Conservation (phyloP, 2,888 invertebrate genomes). For the Hedychridium roseum region DNA sequence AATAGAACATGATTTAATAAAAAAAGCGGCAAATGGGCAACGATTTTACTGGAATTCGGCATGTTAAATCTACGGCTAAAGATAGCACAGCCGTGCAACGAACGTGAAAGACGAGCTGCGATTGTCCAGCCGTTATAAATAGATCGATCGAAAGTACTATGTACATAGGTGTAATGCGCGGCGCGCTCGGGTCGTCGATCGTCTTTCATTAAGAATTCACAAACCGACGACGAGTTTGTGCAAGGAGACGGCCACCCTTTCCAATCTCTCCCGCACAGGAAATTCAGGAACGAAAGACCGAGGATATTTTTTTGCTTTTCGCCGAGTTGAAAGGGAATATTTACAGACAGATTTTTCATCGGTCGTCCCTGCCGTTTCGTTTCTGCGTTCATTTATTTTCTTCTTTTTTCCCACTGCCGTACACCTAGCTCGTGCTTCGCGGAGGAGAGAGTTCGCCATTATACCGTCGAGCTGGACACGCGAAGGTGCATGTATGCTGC, state of each 20-base stretch:
- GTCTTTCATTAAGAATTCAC: slow-evolving; percentile 28
- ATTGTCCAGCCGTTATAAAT: slow-evolving; percentile 40
- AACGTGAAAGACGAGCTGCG: slow-evolving; percentile 31
- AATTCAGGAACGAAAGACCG: not conserved
- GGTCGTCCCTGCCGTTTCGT: too few species aligned
- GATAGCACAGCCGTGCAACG: slow-evolving; percentile 15
- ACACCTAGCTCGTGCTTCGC: too few species aligned
- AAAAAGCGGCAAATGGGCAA: too few species aligned
- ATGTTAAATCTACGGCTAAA: slow-evolving; percentile 22
- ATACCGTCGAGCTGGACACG: slow-evolving; percentile 28
- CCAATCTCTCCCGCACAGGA: not conserved
- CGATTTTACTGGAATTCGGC: too few species aligned
- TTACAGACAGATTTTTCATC: too few species aligned
- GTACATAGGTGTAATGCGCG: slow-evolving; percentile 30
- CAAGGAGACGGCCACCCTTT: not conserved
- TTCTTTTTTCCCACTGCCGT: too few species aligned
- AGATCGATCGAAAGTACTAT: slow-evolving; percentile 35
- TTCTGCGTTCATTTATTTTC: too few species aligned
- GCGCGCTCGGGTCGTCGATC: slow-evolving; percentile 30
- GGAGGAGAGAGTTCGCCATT: too few species aligned
- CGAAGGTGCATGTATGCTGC: slow-evolving; percentile 37
- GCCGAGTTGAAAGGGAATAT: too few species aligned
- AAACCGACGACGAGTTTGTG: slow-evolving; percentile 14
- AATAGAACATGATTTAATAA: too few species aligned
- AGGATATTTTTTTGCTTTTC: too few species aligned